A percentile compares a stretch with the other conserved stretches of the same genome.
These are phyloP conservation scores for Scaeva pyrastri DNA, from an alignment of 2,888 invertebrate species.

Conservation along the genomic window DNA sequence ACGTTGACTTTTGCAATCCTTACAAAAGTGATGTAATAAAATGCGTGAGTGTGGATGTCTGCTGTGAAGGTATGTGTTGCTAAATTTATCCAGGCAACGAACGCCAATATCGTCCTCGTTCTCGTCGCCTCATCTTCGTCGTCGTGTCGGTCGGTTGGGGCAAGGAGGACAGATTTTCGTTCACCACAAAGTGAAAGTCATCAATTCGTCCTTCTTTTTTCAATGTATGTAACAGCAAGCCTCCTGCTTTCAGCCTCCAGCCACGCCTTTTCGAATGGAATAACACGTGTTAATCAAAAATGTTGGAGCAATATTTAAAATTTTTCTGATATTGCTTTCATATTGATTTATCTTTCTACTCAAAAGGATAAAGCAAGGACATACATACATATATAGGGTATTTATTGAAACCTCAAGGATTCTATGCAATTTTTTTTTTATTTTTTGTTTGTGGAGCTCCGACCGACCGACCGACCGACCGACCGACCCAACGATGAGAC, in stretches of 20 bases:
- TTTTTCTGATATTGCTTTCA: conserved; percentile 61
- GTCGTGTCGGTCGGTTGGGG: too few species aligned
- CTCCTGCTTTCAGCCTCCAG: too few species aligned
- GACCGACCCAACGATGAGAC: too few species aligned
- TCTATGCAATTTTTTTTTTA: background rate
- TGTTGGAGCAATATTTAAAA: conserved; percentile 50
- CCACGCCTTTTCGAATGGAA: conserved; percentile 1
- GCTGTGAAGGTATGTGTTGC: background rate
- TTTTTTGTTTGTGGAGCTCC: background rate
- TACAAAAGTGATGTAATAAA: conserved; percentile 1
- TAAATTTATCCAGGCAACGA: conserved; percentile 23
- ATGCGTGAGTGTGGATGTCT: background rate
- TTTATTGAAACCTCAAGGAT: conserved; percentile 22
- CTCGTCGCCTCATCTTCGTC: too few species aligned
- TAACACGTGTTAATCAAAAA: conserved; percentile 75
- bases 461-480: too few species aligned
- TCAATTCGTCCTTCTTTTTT: conserved; percentile 13
- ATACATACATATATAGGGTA: background rate
- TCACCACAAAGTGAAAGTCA: conserved; percentile 39
- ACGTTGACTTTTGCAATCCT: conserved; percentile 9
- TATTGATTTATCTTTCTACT: conserved; percentile 54
- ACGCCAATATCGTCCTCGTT: too few species aligned
- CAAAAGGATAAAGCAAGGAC: conserved; percentile 29
- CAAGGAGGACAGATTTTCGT: background rate
- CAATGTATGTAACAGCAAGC: background rate